phyloP scores from a whole-genome alignment of 2,888 invertebrate species.

The Danaus chrysippus region DNA sequence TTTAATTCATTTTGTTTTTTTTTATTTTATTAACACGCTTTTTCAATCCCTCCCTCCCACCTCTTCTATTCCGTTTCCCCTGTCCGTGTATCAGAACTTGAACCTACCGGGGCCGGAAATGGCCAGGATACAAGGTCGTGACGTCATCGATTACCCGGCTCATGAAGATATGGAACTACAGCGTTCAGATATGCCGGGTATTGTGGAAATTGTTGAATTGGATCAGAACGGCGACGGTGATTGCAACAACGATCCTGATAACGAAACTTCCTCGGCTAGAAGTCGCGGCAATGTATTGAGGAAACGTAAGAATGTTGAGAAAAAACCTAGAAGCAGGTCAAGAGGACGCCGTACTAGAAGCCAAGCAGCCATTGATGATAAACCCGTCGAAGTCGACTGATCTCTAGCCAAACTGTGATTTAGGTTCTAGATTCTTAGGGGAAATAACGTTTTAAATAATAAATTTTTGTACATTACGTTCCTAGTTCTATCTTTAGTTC shows the following conservation, averaged over 20 bases:
- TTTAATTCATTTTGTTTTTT: conserved; percentile 55
- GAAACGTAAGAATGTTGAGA: conserved; percentile 55
- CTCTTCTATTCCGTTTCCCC: conserved; percentile 62
- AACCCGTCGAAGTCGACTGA: conserved; percentile 54
- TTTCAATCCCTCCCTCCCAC: conserved; percentile 72
- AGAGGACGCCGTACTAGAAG: conserved; percentile 67
- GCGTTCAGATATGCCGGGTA: conserved; percentile 48
- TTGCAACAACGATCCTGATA: conserved; percentile 57
- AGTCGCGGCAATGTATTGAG: conserved; percentile 61
- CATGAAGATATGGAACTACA: conserved; percentile 63
- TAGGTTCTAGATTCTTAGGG: conserved; percentile 15
- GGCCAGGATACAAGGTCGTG: conserved; percentile 48
- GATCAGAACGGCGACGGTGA: conserved; percentile 46
- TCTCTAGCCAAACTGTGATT: conserved; percentile 56
- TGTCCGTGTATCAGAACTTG: conserved; percentile 68
- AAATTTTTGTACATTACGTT: conserved; percentile 6
- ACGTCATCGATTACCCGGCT: conserved; percentile 56
- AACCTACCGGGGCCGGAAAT: conserved; percentile 66
- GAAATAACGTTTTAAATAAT: not conserved
- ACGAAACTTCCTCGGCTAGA: conserved; percentile 59
- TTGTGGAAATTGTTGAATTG: conserved; percentile 65
- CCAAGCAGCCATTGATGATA: conserved; percentile 54
- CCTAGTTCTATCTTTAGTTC: not conserved
- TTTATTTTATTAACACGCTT: conserved; percentile 80
- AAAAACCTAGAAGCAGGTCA: conserved; percentile 61